Evolutionary conservation across 2,888 invertebrate species (phyloP), one percentile per base, ranked within the genome.

Genomic region (Ommatoiulus sabulosus): DNA sequence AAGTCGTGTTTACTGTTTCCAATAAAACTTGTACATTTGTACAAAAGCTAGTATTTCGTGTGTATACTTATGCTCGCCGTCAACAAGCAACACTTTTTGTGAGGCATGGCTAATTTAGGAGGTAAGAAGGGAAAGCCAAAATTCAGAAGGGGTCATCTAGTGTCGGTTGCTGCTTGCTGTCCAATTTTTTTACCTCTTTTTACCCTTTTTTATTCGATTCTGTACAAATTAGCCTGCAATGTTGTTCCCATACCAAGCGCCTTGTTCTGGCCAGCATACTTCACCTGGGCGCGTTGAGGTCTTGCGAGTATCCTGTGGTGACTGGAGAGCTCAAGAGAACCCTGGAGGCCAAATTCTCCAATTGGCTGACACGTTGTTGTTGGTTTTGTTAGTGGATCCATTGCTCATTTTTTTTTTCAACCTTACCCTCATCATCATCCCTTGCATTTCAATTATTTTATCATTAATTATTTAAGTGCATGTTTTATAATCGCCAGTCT

Each of bases 371-470:
- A 63, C 63, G 63, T 63, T 63, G 63, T 20, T 63, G 63, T 63
- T 63, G 63, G 63, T 63, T 63, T 63, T 63, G 20, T 63, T 63
- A 63, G 20, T 20, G 20, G n/a, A 63, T 63, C 63, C 63, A 63
- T 63, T 63, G 63, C 63, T 63, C 20, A 63, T 20, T n/a, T 63
- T 63, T 63, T 63, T 63, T 17, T 63, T 63, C 63, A 57, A 57
- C 17, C 57, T 57, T 57, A 57, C 63, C 63, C 63, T 63, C 63
- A 63, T 63, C 63, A 63, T 63, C 63, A 63, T 63, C 63, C 63
- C 63, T 63, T 63, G 63, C 63, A 63, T 63, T 63, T 63, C 63
- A 63, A 63, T 63, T 63, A 63, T 63, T 63, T 63, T 63, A 20
- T 63, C 63, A 63, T 63, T 63, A 63, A 63, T 63, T 63, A 63